Evolutionary conservation across 2,113 vertebrate genomes (phyloP).

Genomic region (Gnathonemus longibarbis): DNA sequence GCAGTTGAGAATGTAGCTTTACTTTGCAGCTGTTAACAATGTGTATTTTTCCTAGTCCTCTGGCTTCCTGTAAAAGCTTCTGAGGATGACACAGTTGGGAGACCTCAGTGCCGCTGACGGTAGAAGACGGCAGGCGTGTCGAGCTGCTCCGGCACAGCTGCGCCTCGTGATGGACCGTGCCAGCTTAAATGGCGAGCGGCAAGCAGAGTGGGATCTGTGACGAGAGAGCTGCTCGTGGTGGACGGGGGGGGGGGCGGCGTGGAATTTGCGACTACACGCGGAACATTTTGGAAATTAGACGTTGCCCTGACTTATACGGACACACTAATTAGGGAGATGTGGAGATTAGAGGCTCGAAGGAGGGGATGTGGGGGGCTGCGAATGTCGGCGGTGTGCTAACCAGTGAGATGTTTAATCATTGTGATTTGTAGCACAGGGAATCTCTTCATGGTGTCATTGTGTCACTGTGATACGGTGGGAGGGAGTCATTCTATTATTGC

Average conservation of each 20-base stretch:
- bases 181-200: neutral
- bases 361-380: neutral
- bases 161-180: neutral
- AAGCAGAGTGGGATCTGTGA: neutral
- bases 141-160: neutral
- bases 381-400: neutral
- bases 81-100: neutral
- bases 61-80: neutral
- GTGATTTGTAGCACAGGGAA: neutral
- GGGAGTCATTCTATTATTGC: neutral
- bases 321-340: neutral
- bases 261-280: neutral
- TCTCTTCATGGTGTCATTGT: neutral
- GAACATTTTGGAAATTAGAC: neutral
- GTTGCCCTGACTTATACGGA: neutral
- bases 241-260: neutral
- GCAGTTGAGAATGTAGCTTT: neutral
- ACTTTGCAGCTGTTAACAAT: neutral
- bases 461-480: neutral
- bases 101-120: neutral
- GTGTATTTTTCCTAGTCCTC: neutral
- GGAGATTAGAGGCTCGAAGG: neutral
- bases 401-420: neutral
- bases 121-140: neutral
- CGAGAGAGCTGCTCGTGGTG: neutral